These are phyloP conservation scores for Hippocampus guttulatus DNA, from an alignment of 2,113 vertebrate species.

Conservation along the genomic window DNA sequence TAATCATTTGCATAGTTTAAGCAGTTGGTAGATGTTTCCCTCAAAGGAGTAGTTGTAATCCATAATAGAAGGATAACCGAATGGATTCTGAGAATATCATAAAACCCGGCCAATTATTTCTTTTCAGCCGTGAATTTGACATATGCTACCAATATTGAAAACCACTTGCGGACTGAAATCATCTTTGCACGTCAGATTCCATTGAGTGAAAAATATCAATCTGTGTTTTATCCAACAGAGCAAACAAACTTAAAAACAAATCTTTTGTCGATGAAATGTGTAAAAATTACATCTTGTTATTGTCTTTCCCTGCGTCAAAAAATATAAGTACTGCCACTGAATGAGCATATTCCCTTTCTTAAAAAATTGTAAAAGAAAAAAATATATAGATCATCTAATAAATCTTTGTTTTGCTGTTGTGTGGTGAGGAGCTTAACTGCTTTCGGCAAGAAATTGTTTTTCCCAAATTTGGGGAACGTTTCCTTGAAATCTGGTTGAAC, in stretches of 20 bases:
- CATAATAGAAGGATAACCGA: conserved; percentile 45
- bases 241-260: conserved; percentile 46
- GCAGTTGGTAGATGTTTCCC: conserved; percentile 50
- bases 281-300: conserved; percentile 49
- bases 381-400: conserved; percentile 57
- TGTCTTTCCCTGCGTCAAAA: conserved; percentile 56
- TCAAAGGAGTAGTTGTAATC: conserved; percentile 52
- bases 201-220: conserved; percentile 54
- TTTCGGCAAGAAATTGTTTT: conserved; percentile 22
- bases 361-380: conserved; percentile 48
- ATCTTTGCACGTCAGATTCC: conserved; percentile 29
- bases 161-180: conserved; percentile 32
- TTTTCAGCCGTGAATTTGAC: conserved; percentile 59
- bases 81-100: conserved; percentile 61
- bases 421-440: conserved; percentile 24
- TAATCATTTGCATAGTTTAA: conserved; percentile 74
- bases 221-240: conserved; percentile 43
- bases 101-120: conserved; percentile 52
- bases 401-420: conserved; percentile 30
- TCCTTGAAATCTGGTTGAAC: conserved; percentile 24
- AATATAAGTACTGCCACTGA: conserved; percentile 61
- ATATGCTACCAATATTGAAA: conserved; percentile 59
- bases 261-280: conserved; percentile 44
- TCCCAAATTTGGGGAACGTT: conserved; percentile 16
- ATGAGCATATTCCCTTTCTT: conserved; percentile 41